Base-by-base conservation (phyloP, 2,113 vertebrate genomes). In the Gnathonemus echidnorhynchus region DNA sequence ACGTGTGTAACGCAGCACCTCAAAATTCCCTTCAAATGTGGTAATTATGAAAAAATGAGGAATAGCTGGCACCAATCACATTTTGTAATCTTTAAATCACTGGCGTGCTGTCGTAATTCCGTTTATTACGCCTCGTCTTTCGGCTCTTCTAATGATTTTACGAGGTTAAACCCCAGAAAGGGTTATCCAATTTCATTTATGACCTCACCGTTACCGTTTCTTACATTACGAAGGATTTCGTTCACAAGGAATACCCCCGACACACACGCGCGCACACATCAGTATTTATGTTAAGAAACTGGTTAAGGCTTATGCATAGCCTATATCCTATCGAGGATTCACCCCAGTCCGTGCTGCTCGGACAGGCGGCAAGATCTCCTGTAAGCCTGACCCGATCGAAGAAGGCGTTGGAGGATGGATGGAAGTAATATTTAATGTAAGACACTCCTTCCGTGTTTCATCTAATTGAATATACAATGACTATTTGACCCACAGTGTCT, bases 191-290 rank as follows among this genome's bases (percentile, higher is more conserved):
- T 92, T 94, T 88, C 77, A 58, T 89, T 17, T 93, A 95, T 96
- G 95, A 96, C 92, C 94, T 96, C 95, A 95, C 91, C 94, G 93
- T 92, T 93, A 91, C 74, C 13, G 93, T 95, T 94, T 94, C 90
- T 92, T 91, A 89, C 92, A 90, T 90, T 91, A 92, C 90, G 90
- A 91, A 91, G 90, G 15, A 90, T 93, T 95, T 94, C 94, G 95
- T 96, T 96, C 94, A 95, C 91, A 93, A 94, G 94, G 86, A 94
- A 92, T 90, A 21, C n/a, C 42, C 50, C 35, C 48, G 21, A 19
- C 21, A 58, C 66, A 80, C 48, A 45, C 62, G 77, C 35, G 74
- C 27, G 56, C 10, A 45, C n/a, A 21, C 15, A 90, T 46, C 88
- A 53, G 31, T 74, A 74, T 74, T 74, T n/a, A 74, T 5, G 90